Conservation (phyloP, 1,140 invertebrate species). For the Trichonephila inaurata region DNA sequence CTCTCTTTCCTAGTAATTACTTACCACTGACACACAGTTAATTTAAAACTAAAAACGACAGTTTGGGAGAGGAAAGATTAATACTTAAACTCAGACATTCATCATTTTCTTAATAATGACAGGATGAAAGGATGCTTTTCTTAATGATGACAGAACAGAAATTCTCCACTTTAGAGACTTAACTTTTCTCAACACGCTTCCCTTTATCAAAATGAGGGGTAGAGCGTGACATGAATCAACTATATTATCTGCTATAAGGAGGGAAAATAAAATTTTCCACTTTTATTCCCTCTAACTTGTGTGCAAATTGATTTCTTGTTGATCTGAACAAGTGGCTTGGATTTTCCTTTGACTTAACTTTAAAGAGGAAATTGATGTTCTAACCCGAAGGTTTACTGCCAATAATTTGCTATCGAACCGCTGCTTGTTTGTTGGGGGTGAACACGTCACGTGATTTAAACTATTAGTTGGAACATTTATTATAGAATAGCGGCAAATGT, state of each 20-base stretch:
- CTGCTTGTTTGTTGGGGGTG: too few species aligned
- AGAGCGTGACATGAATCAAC: neutral
- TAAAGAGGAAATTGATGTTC: too few species aligned
- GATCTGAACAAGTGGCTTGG: neutral
- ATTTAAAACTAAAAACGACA: conserved; percentile 4
- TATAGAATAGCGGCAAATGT: too few species aligned
- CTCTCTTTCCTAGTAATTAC: neutral
- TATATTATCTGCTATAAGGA: neutral
- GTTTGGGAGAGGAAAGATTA: neutral
- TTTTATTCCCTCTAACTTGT: neutral
- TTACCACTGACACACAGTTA: neutral
- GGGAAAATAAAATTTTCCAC: neutral
- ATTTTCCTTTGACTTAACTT: too few species aligned
- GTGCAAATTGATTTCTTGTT: neutral
- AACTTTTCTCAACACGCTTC: neutral
- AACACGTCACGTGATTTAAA: too few species aligned
- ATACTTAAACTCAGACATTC: conserved; percentile 3
- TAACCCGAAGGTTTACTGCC: too few species aligned
- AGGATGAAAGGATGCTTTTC: conserved; percentile 16
- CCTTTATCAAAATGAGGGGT: neutral
- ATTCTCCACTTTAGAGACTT: neutral
- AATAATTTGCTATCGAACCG: too few species aligned
- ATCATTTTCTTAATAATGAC: conserved; percentile 38
- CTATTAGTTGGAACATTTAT: too few species aligned
- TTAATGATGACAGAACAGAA: conserved; percentile 19